A percentile compares a stretch with the other conserved stretches of the same genome.
Evolutionary conservation across 2,888 invertebrate genomes (phyloP).

Genomic region (Pachydiplax longipennis): DNA sequence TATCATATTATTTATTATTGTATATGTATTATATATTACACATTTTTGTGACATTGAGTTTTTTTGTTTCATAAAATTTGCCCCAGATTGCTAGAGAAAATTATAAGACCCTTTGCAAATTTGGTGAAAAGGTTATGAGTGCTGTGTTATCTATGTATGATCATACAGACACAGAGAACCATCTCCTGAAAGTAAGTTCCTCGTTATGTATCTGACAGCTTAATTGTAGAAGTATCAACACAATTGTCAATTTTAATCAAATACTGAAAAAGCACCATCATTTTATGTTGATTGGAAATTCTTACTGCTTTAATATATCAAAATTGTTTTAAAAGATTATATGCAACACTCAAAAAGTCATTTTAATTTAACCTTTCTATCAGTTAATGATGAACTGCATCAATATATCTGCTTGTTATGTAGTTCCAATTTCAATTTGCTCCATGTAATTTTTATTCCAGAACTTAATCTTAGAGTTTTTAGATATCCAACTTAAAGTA

Average conservation of each 20-base stretch:
- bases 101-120: constrained; percentile 63
- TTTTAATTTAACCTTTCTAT: too few relatives aligned
- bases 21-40: too few relatives aligned
- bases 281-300: too few relatives aligned
- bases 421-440: neutral
- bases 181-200: constrained; percentile 47
- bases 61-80: constrained; percentile 47
- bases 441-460: constrained; percentile 51
- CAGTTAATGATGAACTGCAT: too few relatives aligned
- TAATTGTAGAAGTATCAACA: too few relatives aligned
- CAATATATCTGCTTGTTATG: neutral
- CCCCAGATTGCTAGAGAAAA: constrained; percentile 62
- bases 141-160: constrained; percentile 61
- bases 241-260: too few relatives aligned
- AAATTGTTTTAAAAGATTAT: too few relatives aligned
- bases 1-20: too few relatives aligned
- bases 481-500: constrained; percentile 62
- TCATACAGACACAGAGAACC: constrained; percentile 50
- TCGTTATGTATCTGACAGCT: neutral
- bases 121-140: constrained; percentile 62
- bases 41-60: too few relatives aligned
- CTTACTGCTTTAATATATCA: too few relatives aligned
- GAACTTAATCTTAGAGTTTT: constrained; percentile 61
- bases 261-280: too few relatives aligned
- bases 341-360: too few relatives aligned